These are phyloP conservation scores for Drosophila pseudoobscura DNA, from an alignment of 1,140 invertebrate species.

Conservation along the genomic window DNA sequence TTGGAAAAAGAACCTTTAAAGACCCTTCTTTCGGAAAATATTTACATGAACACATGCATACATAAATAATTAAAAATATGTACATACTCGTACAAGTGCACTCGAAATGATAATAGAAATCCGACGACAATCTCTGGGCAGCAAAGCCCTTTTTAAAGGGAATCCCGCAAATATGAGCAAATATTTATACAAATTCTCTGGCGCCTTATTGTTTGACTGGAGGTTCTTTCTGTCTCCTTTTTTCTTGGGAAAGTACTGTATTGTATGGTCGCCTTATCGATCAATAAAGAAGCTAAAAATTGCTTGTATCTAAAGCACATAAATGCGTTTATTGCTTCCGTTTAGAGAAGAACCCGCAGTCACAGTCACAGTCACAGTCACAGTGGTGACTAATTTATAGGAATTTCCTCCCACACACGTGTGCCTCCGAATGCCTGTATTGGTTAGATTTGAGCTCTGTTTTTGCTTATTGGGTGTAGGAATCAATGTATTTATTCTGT, in stretches of 20 bases:
- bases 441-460: neutral
- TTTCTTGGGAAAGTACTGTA: slow-evolving; percentile 15
- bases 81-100: neutral
- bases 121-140: too few species aligned
- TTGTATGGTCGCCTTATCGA: slow-evolving; percentile 2
- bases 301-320: slow-evolving; percentile 20
- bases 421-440: too few species aligned
- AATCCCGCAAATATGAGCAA: slow-evolving; percentile 35
- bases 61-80: too few species aligned
- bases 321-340: neutral
- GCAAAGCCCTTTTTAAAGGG: slow-evolving; percentile 28
- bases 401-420: neutral
- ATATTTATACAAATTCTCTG: slow-evolving; percentile 37
- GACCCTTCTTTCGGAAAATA: slow-evolving; percentile 1
- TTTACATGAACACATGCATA: slow-evolving; percentile 4
- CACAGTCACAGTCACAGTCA: too few species aligned
- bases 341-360: too few species aligned
- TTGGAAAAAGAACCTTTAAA: slow-evolving; percentile 29
- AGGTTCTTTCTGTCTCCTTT: slow-evolving; percentile 18
- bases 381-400: neutral
- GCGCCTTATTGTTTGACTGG: slow-evolving; percentile 73
- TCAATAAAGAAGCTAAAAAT: slow-evolving; percentile 39
- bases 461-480: neutral
- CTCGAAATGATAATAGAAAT: too few species aligned
- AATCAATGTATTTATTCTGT: neutral